Conservation (phyloP, 2,113 vertebrate genomes). For the Argyrosomus japonicus region DNA sequence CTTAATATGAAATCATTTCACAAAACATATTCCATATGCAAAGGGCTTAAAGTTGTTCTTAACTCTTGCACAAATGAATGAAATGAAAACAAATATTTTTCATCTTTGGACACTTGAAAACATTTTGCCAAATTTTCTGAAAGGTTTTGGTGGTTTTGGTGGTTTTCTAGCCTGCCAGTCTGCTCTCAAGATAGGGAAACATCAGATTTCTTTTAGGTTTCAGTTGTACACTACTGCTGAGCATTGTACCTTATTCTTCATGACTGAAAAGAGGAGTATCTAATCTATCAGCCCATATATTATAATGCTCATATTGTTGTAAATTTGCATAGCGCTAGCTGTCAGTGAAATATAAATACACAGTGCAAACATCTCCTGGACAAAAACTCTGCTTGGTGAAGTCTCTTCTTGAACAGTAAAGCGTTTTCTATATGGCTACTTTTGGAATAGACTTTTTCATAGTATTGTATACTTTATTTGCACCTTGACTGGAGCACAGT, state of each 20-base stretch:
- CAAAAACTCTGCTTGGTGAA: background rate
- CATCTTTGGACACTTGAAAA: background rate
- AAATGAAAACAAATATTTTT: background rate
- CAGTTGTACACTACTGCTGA: background rate
- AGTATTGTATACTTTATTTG: conserved; percentile 30
- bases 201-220: background rate
- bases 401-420: background rate
- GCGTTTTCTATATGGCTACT: background rate
- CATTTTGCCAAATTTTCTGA: no score
- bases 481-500: conserved; percentile 40
- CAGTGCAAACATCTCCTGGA: background rate
- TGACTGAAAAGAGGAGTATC: background rate
- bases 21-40: background rate
- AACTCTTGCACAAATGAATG: no score
- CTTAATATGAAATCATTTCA: background rate
- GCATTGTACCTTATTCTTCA: background rate
- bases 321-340: background rate
- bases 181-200: background rate
- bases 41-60: background rate
- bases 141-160: background rate
- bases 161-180: background rate
- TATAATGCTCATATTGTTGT: no score
- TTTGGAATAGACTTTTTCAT: conserved; percentile 5
- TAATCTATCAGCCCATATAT: background rate
- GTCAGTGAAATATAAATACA: no score